Conservation (phyloP, 2,888 invertebrate species). For the Bugulina stolonifera region DNA sequence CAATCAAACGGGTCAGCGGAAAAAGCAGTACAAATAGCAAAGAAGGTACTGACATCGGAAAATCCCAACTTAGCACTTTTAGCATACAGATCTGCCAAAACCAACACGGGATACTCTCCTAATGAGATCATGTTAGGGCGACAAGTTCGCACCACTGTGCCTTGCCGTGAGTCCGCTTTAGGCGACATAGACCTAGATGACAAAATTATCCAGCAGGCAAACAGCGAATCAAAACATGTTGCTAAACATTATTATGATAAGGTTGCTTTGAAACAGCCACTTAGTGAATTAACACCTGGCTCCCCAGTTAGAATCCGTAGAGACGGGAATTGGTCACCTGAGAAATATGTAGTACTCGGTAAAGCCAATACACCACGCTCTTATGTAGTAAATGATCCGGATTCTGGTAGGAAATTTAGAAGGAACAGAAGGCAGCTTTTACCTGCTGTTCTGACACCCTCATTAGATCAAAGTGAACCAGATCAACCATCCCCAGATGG, state of each 20-base stretch:
- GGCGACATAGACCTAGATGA: background rate
- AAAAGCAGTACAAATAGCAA: slow-evolving; percentile 2
- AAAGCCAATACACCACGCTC: slow-evolving; percentile 1
- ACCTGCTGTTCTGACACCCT: no score
- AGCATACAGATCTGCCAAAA: background rate
- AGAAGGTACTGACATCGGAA: background rate
- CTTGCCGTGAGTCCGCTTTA: background rate
- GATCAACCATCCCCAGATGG: no score
- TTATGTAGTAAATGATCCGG: background rate
- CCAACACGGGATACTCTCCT: background rate
- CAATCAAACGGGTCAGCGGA: background rate
- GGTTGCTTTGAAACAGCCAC: background rate
- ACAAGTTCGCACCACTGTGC: background rate
- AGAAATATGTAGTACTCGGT: background rate
- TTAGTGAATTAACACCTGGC: background rate
- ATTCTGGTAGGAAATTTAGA: background rate
- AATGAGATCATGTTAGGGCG: slow-evolving; percentile 11
- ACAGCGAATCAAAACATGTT: background rate
- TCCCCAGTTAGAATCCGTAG: background rate
- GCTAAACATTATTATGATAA: background rate
- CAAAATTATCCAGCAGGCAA: background rate
- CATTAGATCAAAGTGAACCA: no score
- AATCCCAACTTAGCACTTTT: background rate
- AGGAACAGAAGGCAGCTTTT: slow-evolving; percentile 1
- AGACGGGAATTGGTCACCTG: background rate